phyloP scores from a whole-genome alignment of 2,888 invertebrate species.

The Tetragnatha montana region DNA sequence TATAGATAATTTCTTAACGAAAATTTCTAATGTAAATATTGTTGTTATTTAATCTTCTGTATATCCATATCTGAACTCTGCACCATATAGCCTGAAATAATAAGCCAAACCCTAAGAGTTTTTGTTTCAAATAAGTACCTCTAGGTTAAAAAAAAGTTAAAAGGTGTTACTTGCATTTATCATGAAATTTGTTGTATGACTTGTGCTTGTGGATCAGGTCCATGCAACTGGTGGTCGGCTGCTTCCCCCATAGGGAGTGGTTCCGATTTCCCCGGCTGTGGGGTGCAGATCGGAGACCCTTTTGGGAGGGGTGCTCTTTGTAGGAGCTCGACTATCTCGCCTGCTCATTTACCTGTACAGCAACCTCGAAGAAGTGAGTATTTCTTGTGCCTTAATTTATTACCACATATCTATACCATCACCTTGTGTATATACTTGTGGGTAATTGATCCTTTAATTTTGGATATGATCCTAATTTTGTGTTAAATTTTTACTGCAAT shows the following conservation, averaged over 20 bases:
- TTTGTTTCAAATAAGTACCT: too few relatives aligned
- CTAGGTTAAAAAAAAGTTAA: background rate
- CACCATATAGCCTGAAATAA: too few relatives aligned
- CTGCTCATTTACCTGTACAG: slow-evolving; percentile 61
- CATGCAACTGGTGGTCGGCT: slow-evolving; percentile 68
- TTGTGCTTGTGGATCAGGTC: slow-evolving; percentile 44
- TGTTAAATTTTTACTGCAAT: too few relatives aligned
- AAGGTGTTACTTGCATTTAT: background rate
- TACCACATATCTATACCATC: too few relatives aligned
- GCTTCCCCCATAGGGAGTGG: slow-evolving; percentile 58
- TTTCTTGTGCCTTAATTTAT: background rate
- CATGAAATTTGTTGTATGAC: background rate
- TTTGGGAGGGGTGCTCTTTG: slow-evolving; percentile 57
- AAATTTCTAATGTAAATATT: too few relatives aligned
- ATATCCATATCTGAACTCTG: too few relatives aligned
- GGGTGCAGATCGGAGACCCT: slow-evolving; percentile 62
- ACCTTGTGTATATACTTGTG: too few relatives aligned
- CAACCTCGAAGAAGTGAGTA: slow-evolving; percentile 68
- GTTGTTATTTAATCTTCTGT: too few relatives aligned
- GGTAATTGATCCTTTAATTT: too few relatives aligned
- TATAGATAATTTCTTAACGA: too few relatives aligned
- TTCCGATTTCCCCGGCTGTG: slow-evolving; percentile 68
- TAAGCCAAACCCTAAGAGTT: too few relatives aligned
- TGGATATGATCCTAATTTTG: too few relatives aligned
- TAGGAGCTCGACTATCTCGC: slow-evolving; percentile 53